Base-by-base conservation (phyloP, 2,888 invertebrate species). In the Orthosia gothica region DNA sequence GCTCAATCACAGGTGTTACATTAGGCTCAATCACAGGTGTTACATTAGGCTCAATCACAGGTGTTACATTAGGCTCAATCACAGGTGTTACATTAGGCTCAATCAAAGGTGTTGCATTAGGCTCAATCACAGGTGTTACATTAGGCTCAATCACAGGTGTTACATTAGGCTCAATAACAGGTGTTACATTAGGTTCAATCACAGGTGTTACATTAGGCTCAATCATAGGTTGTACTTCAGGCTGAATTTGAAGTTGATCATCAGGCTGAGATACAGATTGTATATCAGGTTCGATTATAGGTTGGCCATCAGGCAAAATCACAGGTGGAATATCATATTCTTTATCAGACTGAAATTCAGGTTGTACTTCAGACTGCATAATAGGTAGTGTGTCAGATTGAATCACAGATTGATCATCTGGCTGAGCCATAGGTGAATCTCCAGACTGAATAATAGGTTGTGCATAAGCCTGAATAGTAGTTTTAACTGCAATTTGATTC, bases 371-470 rank as follows among this genome's bases (percentile, higher is more conserved):
- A 59, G 32, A 5, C 12, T 50, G 50, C 23, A 58, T 16, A 12
- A 47, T 15, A 76, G 55, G 40, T 47, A 54, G 32, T 20, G n/a
- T 49, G n/a, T 58, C 32, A 45, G 54, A 13, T 11, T 76, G 32
- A 23, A 52, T 16, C 2, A 59, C 16, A 61, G 45, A 3, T 57
- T 62, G 45, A 20, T 45, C 16, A 1, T 47, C n/a, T 49, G 1
- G 1, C 16, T 58, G n/a, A 47, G 40, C n/a, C 2, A 11, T 4
- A 23, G 32, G 47, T 54, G 49, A 16, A 49, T 7, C n/a, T 12
- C 20, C 45, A 40, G 66, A 18, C 32, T 62, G 61, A 40, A 9
- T 12, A 15, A 18, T 16, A 15, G 45, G 32, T 15, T 59, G 49
- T 40, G 50, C 26, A 55, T n/a, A 5, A 26, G 50, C 32, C 26